Evolutionary conservation across 2,888 invertebrate genomes (phyloP).

Genomic region (Pasiphila rectangulata): DNA sequence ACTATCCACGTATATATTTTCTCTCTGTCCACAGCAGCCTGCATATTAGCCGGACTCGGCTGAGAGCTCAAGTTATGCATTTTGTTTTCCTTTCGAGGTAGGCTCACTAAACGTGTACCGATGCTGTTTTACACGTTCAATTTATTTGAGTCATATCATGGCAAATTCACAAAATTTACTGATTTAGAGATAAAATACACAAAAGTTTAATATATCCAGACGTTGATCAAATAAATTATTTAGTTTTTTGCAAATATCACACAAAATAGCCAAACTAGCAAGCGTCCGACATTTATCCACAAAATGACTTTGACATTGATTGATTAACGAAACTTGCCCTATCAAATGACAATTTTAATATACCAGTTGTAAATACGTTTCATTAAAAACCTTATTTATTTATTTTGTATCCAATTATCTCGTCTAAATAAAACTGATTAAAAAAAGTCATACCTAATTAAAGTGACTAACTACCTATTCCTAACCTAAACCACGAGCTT

Average conservation of each 20-base stretch:
- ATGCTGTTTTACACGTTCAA: slow-evolving; percentile 4
- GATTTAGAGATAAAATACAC: background rate
- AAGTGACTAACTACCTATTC: too few species aligned
- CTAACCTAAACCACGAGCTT: too few species aligned
- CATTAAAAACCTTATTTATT: too few species aligned
- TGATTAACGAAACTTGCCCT: too few species aligned
- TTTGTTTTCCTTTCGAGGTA: slow-evolving; percentile 11
- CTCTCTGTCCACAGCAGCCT: slow-evolving; percentile 89
- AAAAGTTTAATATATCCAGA: background rate
- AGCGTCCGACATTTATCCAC: background rate
- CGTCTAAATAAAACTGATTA: too few species aligned
- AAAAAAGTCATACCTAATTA: too few species aligned
- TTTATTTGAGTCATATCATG: slow-evolving; percentile 8
- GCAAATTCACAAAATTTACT: background rate
- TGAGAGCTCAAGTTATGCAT: slow-evolving; percentile 86
- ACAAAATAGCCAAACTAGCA: slow-evolving; percentile 2
- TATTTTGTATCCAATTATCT: too few species aligned
- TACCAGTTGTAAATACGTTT: too few species aligned
- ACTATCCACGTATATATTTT: slow-evolving; percentile 96
- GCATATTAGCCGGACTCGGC: slow-evolving; percentile 87
- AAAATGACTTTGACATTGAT: slow-evolving; percentile 4
- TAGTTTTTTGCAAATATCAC: slow-evolving; percentile 6
- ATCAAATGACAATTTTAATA: too few species aligned
- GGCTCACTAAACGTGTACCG: slow-evolving; percentile 30
- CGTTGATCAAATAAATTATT: slow-evolving; percentile 1